Evolutionary conservation across 1,140 invertebrate genomes (phyloP).

Genomic region (Drosophila erecta): DNA sequence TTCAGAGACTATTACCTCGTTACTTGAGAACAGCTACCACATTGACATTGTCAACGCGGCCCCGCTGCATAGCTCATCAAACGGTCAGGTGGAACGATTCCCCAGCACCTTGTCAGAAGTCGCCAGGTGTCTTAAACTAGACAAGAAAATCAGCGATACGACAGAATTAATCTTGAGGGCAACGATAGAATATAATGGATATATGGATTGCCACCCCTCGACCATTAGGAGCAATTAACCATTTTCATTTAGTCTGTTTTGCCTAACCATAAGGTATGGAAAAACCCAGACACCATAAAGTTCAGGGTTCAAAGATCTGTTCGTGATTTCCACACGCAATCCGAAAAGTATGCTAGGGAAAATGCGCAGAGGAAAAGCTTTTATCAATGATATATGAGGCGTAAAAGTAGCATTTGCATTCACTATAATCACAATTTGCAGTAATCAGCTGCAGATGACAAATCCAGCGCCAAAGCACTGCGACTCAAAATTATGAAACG

Average conservation of each 20-base stretch:
- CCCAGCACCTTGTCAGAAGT: too few species aligned
- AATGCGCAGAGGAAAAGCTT: conserved; percentile 32
- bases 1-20: too few species aligned
- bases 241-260: conserved; percentile 17
- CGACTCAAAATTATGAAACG: conserved; percentile 45
- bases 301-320: conserved; percentile 65
- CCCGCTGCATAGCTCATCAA: too few species aligned
- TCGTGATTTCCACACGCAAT: conserved; percentile 35
- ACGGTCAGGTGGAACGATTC: too few species aligned
- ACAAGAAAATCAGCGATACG: too few species aligned
- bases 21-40: too few species aligned
- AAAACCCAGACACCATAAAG: conserved; percentile 26
- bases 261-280: conserved; percentile 42
- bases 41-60: too few species aligned
- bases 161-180: too few species aligned
- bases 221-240: conserved; percentile 65
- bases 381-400: conserved; percentile 50
- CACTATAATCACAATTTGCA: conserved; percentile 8
- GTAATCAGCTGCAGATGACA: conserved; percentile 34
- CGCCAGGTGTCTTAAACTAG: too few species aligned
- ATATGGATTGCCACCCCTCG: conserved; percentile 10
- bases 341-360: conserved; percentile 40
- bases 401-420: conserved; percentile 22
- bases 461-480: conserved; percentile 31
- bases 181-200: too few species aligned